These are phyloP conservation scores for Parotocinclus haroldoi DNA, from an alignment of 2,797 vertebrate species.

Conservation along the genomic window DNA sequence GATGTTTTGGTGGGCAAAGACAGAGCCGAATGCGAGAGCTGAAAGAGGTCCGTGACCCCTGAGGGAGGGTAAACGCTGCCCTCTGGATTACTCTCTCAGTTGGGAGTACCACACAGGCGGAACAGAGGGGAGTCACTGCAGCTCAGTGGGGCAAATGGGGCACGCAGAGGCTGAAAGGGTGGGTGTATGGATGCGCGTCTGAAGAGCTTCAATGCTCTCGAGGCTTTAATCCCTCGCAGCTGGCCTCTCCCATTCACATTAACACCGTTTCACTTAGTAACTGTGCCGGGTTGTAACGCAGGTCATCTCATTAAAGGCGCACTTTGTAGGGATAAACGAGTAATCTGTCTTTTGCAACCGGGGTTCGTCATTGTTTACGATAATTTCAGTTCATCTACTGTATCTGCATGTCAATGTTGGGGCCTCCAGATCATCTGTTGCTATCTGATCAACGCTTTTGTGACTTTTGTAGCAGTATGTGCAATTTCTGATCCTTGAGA, in stretches of 20 bases:
- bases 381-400: slow-evolving; percentile 27
- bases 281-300: slow-evolving; percentile 27
- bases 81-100: slow-evolving; percentile 71
- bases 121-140: slow-evolving; percentile 66
- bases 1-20: slow-evolving; percentile 23
- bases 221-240: slow-evolving; percentile 75
- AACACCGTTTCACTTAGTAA: slow-evolving; percentile 52
- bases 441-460: slow-evolving; percentile 7
- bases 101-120: slow-evolving; percentile 73
- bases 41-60: slow-evolving; percentile 61
- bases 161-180: slow-evolving; percentile 60
- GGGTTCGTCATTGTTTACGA: slow-evolving; percentile 14
- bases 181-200: slow-evolving; percentile 68
- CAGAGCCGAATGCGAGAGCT: slow-evolving; percentile 9
- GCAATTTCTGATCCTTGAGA: slow-evolving; percentile 13
- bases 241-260: slow-evolving; percentile 58
- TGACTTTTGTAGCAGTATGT: neutral
- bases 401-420: slow-evolving; percentile 29
- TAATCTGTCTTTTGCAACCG: slow-evolving; percentile 29
- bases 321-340: slow-evolving; percentile 38
- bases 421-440: slow-evolving; percentile 1
- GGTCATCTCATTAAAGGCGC: slow-evolving; percentile 36
- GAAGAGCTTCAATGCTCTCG: slow-evolving; percentile 60
- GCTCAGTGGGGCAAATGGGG: slow-evolving; percentile 64
- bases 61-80: slow-evolving; percentile 74